Conservation (phyloP, 2,113 vertebrate species). For the Apteryx owenii region DNA sequence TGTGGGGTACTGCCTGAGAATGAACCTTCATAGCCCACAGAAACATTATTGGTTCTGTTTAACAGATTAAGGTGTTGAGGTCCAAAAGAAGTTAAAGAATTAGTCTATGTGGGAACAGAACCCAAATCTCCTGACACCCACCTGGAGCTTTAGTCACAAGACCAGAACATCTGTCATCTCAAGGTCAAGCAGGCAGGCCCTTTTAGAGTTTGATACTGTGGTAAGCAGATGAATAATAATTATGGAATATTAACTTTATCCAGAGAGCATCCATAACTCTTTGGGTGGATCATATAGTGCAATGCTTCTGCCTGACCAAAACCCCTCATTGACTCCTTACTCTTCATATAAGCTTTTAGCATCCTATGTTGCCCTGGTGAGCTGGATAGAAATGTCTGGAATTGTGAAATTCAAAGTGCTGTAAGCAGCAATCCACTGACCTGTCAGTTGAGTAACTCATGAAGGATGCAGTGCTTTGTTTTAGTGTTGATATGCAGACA, state of each 20-base stretch:
- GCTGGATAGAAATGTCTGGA: constrained; percentile 1
- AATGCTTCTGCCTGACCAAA: background rate
- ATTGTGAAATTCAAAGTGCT: background rate
- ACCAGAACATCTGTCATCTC: background rate
- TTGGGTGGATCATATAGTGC: background rate
- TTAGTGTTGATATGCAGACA: background rate
- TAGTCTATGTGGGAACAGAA: background rate
- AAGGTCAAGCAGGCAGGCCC: background rate
- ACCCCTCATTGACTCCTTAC: constrained; percentile 25
- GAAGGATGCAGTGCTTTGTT: constrained; percentile 19
- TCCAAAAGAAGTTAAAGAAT: background rate
- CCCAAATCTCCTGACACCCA: fast-evolving
- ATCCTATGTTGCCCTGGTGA: constrained; percentile 47
- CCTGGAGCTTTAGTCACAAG: background rate
- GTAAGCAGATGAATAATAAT: background rate
- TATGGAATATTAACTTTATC: background rate
- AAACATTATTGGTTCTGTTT: fast-evolving
- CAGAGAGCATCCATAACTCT: background rate
- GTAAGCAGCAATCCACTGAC: background rate
- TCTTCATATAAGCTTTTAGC: constrained; percentile 33
- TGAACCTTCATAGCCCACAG: fast-evolving
- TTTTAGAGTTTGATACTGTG: background rate
- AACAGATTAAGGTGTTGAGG: background rate
- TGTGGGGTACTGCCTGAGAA: background rate
- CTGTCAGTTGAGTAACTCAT: constrained; percentile 24